Conservation (phyloP, 2,888 invertebrate genomes). For the Xestia ashworthii region DNA sequence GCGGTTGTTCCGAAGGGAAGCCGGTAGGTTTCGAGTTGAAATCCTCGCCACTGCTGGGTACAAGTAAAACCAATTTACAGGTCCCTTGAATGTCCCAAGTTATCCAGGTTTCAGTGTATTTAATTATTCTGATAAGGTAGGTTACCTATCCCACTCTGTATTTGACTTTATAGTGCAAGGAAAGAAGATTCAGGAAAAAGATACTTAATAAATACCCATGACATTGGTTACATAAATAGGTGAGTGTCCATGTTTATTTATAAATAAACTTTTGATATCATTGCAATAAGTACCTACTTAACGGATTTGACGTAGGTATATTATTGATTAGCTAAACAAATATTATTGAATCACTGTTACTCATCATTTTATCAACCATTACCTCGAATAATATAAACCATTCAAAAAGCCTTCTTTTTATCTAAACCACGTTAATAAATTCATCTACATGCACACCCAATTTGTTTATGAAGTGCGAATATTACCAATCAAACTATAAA, state of each 20-base stretch:
- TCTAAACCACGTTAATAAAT: neutral
- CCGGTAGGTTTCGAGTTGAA: no score
- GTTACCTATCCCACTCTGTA: no score
- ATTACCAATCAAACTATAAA: neutral
- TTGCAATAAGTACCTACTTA: slow-evolving; percentile 19
- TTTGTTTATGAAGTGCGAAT: neutral
- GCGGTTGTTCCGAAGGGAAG: no score
- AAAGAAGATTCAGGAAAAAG: slow-evolving; percentile 4
- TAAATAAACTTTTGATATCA: slow-evolving; percentile 39
- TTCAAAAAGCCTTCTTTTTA: slow-evolving; percentile 1
- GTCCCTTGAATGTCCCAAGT: no score
- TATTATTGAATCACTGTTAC: slow-evolving; percentile 35
- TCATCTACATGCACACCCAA: neutral
- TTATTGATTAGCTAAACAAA: slow-evolving; percentile 34
- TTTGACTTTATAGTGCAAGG: neutral
- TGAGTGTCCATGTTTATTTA: neutral
- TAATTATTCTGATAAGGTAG: no score
- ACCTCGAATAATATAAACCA: slow-evolving; percentile 3
- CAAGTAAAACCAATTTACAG: no score
- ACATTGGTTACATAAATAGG: slow-evolving; percentile 1
- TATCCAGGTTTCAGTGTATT: no score
- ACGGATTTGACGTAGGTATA: slow-evolving; percentile 29
- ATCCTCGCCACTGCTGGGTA: no score
- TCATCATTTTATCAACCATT: slow-evolving; percentile 9
- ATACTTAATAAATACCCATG: neutral